Evolutionary conservation across 2,888 invertebrate species (phyloP).

Genomic region (Callosobruchus maculatus): DNA sequence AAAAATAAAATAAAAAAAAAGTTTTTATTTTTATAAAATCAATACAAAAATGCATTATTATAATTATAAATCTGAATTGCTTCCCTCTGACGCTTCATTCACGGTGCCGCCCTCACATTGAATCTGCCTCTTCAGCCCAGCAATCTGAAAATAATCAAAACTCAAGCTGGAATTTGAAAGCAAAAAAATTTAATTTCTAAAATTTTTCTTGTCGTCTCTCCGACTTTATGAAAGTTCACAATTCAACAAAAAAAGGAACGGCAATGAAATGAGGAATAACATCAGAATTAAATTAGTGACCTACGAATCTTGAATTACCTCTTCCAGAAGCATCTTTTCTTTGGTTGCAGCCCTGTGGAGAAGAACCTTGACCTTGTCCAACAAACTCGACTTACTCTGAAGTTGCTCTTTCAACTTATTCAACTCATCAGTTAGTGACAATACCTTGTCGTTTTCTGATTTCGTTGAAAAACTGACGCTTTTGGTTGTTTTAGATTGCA

Average conservation of each 20-base stretch:
- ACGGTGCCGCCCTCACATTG: slow-evolving; percentile 22
- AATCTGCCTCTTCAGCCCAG: slow-evolving; percentile 21
- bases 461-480: slow-evolving; percentile 20
- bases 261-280: neutral
- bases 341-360: slow-evolving; percentile 62
- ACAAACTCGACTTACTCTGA: slow-evolving; percentile 56
- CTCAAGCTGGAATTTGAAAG: neutral
- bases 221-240: too few species aligned
- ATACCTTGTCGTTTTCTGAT: slow-evolving; percentile 22
- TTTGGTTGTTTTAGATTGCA: slow-evolving; percentile 29
- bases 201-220: too few species aligned
- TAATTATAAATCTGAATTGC: slow-evolving; percentile 18
- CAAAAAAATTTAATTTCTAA: too few species aligned
- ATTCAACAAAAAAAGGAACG: too few species aligned
- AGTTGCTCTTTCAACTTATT: slow-evolving; percentile 55
- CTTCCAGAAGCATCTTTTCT: slow-evolving; percentile 60
- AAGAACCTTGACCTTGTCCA: slow-evolving; percentile 63
- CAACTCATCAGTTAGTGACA: slow-evolving; percentile 46
- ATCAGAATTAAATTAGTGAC: too few species aligned
- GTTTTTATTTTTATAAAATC: neutral
- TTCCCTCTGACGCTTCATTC: slow-evolving; percentile 27
- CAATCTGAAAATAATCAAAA: slow-evolving; percentile 25
- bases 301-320: slow-evolving; percentile 44
- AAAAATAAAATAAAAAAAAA: neutral
- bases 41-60: neutral